These are phyloP conservation scores for Elephantulus edwardii DNA, from an alignment of 2,113 vertebrate species.

Conservation along the genomic window DNA sequence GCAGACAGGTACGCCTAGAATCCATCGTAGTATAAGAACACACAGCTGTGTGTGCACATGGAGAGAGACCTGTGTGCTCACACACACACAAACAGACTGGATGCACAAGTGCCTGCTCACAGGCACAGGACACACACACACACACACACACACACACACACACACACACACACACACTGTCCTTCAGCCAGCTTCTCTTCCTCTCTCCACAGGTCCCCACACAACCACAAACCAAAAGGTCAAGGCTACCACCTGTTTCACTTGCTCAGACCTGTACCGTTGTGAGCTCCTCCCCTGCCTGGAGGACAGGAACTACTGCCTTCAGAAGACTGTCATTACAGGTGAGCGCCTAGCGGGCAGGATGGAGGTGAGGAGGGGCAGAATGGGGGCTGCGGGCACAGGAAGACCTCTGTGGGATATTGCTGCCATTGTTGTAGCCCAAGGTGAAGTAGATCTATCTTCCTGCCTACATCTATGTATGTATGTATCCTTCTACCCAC, in stretches of 20 bases:
- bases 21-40: neutral
- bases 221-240: neutral
- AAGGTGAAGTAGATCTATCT: no score
- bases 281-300: neutral
- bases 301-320: neutral
- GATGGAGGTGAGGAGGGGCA: neutral
- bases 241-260: conserved; percentile 15
- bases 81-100: neutral
- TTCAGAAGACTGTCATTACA: neutral
- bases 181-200: neutral
- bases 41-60: no score
- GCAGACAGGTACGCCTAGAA: neutral
- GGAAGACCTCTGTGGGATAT: neutral
- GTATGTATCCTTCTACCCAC: neutral
- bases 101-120: rapidly evolving
- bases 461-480: neutral
- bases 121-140: rapidly evolving
- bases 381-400: neutral
- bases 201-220: neutral
- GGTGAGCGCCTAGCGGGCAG: neutral
- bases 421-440: neutral
- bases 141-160: neutral
- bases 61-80: neutral
- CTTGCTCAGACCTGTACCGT: neutral
- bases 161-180: neutral